phyloP scores from a whole-genome alignment of 2,888 invertebrate genomes.

The Aspidiotus rigidus region DNA sequence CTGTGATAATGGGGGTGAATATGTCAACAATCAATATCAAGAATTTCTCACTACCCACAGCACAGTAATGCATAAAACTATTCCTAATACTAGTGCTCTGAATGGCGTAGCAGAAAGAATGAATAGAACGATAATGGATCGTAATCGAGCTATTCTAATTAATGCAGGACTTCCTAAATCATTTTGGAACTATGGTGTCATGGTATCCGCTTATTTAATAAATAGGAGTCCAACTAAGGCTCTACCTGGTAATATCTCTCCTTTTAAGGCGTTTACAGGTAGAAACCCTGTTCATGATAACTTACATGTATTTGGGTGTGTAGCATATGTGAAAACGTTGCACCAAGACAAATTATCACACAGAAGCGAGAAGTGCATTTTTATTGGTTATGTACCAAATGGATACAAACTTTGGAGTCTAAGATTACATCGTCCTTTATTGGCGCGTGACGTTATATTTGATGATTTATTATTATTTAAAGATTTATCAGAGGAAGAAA shows the following conservation, averaged over 20 bases:
- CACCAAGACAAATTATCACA: neutral
- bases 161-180: neutral
- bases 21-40: neutral
- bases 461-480: neutral
- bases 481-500: neutral
- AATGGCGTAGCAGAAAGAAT: conserved; percentile 12
- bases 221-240: neutral
- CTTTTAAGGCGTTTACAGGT: neutral
- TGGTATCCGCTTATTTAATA: neutral
- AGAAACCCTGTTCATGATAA: neutral
- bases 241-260: neutral
- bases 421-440: too few relatives aligned
- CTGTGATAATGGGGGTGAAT: neutral
- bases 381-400: neutral
- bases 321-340: neutral
- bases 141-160: neutral
- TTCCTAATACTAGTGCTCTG: neutral
- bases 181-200: neutral
- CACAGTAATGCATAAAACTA: conserved; percentile 1
- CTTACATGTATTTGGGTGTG: neutral
- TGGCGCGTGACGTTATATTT: neutral
- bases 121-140: conserved; percentile 5
- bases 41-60: neutral
- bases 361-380: conserved; percentile 2
- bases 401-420: conserved; percentile 4